Evolutionary conservation across 2,113 vertebrate species (phyloP), one percentile per base, ranked within the genome.

Genomic region (Prionailurus viverrinus): DNA sequence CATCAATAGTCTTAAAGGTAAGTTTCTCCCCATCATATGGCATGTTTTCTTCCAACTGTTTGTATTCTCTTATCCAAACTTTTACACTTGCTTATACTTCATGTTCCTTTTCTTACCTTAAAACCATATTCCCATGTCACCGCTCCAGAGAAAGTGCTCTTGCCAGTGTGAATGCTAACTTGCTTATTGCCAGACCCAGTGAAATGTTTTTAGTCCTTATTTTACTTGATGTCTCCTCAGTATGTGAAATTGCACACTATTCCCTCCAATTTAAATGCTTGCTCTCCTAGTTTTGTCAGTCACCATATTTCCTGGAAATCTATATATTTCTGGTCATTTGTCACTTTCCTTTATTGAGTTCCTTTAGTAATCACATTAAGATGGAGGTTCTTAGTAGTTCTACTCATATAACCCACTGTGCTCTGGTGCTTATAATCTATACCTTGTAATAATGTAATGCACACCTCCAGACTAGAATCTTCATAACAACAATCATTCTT

Each of bases 361-460:
- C 33, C 33, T 91, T 81, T 31, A 16, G 3, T 45, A 18, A 14
- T 36, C 55, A 61, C 3, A n/a, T 41, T 10, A 82, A 68, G 15
- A 13, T 12, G 66, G 36, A 74, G 45, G 25, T 86, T 81, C 23
- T 14, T 73, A 36, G 27, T 18, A 48, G n/a, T 91, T 63, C 74
- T 45, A 7, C 41, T 83, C 29, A 33, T 88, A 16, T 39, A 83
- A 88, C 5, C 21, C 21, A 58, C 16, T 21, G 3, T 83, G 3
- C 14, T 78, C 51, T 78, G 61, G 39, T 5, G 11, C 4, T 63
- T 68, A 19, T 16, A 2, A n/a, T 82, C 4, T 61, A 19, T 48
- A 4, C 4, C 4, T 29, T 68, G 0, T 33, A 27, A 27, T 73
- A n/a, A 53, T 88, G 0, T 4, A 78, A 51, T 71, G 8, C 9